phyloP scores from a whole-genome alignment of 1,140 invertebrate species.

The Diplogasteroides magnus region DNA sequence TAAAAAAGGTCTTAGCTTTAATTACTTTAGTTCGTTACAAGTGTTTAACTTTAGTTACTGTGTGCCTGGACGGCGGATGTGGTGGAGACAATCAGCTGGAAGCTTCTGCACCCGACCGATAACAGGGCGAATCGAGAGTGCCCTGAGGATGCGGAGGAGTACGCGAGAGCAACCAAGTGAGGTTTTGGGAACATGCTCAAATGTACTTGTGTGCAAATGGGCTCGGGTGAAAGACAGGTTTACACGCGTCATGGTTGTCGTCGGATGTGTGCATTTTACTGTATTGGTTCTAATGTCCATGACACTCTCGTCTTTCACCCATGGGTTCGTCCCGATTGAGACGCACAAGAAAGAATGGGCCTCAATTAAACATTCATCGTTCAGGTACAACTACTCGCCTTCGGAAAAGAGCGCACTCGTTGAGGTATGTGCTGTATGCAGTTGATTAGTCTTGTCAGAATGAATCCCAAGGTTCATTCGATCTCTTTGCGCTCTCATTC shows the following conservation, averaged over 20 bases:
- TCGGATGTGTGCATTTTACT: too few species aligned
- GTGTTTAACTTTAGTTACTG: constrained; percentile 61
- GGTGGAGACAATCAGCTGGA: constrained; percentile 84
- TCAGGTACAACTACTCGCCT: constrained; percentile 87
- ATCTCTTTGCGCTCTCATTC: too few species aligned
- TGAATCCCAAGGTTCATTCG: too few species aligned
- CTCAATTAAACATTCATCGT: neutral
- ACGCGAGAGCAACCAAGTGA: constrained; percentile 81
- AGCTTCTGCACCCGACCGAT: constrained; percentile 92
- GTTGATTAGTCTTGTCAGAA: too few species aligned
- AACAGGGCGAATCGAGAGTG: constrained; percentile 92
- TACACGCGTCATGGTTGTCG: too few species aligned
- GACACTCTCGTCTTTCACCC: neutral
- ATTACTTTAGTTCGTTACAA: too few species aligned
- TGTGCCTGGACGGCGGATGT: constrained; percentile 96
- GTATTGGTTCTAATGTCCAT: neutral
- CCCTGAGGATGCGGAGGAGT: constrained; percentile 92
- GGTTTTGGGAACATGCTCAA: too few species aligned
- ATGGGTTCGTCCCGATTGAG: too few species aligned
- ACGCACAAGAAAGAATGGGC: too few species aligned
- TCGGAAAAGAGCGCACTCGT: constrained; percentile 97
- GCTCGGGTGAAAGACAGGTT: too few species aligned
- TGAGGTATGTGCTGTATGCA: constrained; percentile 68
- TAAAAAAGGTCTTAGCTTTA: too few species aligned
- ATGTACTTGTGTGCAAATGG: too few species aligned